phyloP scores from a whole-genome alignment of 2,797 vertebrate genomes.

The Gymnoscopelus braueri region DNA sequence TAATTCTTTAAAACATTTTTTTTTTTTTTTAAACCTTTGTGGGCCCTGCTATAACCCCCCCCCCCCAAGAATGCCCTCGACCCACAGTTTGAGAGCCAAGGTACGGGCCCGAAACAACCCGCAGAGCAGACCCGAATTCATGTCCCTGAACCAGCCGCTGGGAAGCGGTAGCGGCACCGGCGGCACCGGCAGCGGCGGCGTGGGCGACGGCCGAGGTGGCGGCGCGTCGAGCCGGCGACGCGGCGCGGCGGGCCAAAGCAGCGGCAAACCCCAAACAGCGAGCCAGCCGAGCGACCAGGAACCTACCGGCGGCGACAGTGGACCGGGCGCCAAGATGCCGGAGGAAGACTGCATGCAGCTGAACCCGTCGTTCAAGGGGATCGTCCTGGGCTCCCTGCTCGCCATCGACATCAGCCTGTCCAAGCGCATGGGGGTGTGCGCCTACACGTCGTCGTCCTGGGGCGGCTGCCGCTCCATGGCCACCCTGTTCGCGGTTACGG shows the following conservation, averaged over 20 bases:
- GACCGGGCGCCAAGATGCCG: conserved; percentile 77
- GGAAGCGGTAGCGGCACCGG: conserved; percentile 46
- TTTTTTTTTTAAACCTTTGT: too few relatives aligned
- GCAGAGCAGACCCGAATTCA: conserved; percentile 91
- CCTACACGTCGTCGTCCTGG: conserved; percentile 88
- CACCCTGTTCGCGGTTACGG: conserved; percentile 90
- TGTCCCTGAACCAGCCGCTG: conserved; percentile 90
- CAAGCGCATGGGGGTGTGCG: conserved; percentile 94
- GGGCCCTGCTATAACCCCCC: conserved; percentile 10
- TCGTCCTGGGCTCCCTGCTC: conserved; percentile 93
- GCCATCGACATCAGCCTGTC: conserved; percentile 97
- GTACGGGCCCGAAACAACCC: conserved; percentile 88
- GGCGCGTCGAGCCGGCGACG: conserved; percentile 76
- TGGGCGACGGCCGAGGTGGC: conserved; percentile 36
- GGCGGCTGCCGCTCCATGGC: conserved; percentile 94
- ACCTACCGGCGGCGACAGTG: conserved; percentile 51
- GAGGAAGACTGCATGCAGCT: conserved; percentile 98
- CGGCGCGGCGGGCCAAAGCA: conserved; percentile 59
- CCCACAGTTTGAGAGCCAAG: conserved; percentile 81
- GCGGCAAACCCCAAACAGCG: conserved; percentile 54
- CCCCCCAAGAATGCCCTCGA: conserved; percentile 84
- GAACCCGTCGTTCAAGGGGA: conserved; percentile 95
- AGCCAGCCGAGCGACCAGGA: conserved; percentile 69
- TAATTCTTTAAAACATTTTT: too few relatives aligned
- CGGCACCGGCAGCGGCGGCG: background rate